Percentiles rank a stretch among this genome's conserved stretches.
phyloP scores from a whole-genome alignment of 1,140 invertebrate species.

The Thereuonema tuberculata region DNA sequence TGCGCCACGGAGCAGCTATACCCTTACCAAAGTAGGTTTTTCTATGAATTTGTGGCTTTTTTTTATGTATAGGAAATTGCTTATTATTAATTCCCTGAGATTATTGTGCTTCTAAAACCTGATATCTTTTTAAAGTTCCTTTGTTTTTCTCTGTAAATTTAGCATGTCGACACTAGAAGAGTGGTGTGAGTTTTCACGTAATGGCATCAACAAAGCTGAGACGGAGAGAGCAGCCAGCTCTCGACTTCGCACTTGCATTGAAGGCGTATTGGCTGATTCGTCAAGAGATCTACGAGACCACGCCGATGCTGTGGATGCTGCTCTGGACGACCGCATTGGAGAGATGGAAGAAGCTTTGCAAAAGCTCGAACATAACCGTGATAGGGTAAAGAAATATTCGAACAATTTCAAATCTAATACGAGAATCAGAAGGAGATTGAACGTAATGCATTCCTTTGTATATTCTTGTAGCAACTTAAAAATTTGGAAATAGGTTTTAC shows the following conservation, averaged over 20 bases:
- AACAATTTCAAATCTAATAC: too few relatives aligned
- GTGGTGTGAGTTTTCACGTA: neutral
- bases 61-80: neutral
- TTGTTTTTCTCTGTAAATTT: neutral
- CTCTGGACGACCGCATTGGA: neutral
- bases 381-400: neutral
- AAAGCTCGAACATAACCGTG: neutral
- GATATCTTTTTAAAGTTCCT: neutral
- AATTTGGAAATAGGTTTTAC: too few relatives aligned
- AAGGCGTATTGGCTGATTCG: neutral
- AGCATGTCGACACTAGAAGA: neutral
- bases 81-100: neutral
- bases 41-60: neutral
- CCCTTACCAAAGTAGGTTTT: neutral
- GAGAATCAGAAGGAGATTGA: too few relatives aligned
- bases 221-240: neutral
- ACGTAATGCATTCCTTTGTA: too few relatives aligned
- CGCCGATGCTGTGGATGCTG: constrained; percentile 1
- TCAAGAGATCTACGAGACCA: neutral
- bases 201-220: neutral
- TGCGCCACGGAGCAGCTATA: constrained; percentile 1
- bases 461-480: too few relatives aligned
- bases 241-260: neutral
- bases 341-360: constrained; percentile 2
- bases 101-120: neutral